These are phyloP conservation scores for Glareola pratincola DNA, from an alignment of 2,113 vertebrate species.

Conservation along the genomic window DNA sequence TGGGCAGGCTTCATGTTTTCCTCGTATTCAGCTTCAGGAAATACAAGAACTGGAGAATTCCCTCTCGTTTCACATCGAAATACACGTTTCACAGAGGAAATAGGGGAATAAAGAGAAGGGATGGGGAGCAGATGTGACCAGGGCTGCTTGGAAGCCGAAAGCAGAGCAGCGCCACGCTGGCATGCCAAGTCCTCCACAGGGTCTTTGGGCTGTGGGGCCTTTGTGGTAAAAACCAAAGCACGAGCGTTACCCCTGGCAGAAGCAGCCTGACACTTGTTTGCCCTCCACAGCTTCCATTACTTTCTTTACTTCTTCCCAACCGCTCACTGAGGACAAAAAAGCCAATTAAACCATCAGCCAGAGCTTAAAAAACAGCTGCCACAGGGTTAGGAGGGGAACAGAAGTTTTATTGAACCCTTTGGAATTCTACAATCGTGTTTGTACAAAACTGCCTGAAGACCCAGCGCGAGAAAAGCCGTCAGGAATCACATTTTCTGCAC, in stretches of 20 bases:
- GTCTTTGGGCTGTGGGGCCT: not conserved
- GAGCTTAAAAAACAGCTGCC: not conserved
- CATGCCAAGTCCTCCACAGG: not conserved
- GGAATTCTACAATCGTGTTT: not conserved
- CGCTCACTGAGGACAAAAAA: not conserved
- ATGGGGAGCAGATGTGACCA: not conserved
- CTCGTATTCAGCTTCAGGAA: not conserved
- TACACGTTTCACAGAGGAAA: not conserved
- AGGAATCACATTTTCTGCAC: not conserved
- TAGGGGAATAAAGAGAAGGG: not conserved
- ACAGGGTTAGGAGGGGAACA: not conserved
- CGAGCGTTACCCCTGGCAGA: not conserved
- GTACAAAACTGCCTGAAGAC: not conserved
- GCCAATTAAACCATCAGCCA: not conserved
- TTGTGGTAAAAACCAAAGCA: not conserved
- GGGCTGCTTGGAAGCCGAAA: not conserved
- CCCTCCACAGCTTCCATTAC: not conserved
- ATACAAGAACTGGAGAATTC: not conserved
- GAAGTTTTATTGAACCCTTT: not conserved
- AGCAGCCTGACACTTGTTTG: not conserved
- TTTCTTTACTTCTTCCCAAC: not conserved
- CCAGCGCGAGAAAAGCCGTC: not conserved
- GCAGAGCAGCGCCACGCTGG: fast-evolving
- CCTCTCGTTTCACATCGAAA: too few relatives aligned
- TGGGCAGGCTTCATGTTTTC: not conserved